These are phyloP conservation scores for Rallus crepitans DNA, from an alignment of 2,797 vertebrate genomes.

Conservation along the genomic window DNA sequence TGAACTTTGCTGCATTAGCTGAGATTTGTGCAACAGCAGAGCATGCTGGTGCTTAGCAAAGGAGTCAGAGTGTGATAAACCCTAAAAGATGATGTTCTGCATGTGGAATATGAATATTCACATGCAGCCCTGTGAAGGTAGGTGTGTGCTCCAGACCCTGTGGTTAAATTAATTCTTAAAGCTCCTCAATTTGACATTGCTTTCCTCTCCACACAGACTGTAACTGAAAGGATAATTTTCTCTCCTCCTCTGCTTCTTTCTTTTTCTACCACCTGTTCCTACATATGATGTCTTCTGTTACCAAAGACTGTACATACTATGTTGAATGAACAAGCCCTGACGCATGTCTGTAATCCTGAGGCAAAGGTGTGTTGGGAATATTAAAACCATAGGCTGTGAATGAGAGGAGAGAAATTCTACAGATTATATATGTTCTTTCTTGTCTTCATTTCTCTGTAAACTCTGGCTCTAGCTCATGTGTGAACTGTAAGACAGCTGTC, in stretches of 20 bases:
- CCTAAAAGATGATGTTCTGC: background rate
- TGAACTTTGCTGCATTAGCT: background rate
- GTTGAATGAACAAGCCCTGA: background rate
- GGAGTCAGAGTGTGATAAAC: background rate
- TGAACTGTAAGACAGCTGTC: constrained; percentile 39
- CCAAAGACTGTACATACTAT: background rate
- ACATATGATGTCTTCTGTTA: constrained; percentile 29
- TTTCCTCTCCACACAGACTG: constrained; percentile 17
- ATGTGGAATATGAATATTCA: constrained; percentile 10
- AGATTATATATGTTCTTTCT: background rate
- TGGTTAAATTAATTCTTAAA: constrained; percentile 59
- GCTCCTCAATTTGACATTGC: constrained; percentile 24
- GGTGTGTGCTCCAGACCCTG: constrained; percentile 7
- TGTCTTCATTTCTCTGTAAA: constrained; percentile 13
- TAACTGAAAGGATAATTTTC: constrained; percentile 56
- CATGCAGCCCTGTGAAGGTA: background rate
- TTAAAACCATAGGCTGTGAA: background rate
- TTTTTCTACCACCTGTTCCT: constrained; percentile 53
- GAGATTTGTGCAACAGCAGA: background rate
- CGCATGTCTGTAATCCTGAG: background rate
- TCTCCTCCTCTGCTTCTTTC: constrained; percentile 52
- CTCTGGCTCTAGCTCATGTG: background rate
- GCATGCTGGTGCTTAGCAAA: background rate
- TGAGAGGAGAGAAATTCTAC: background rate
- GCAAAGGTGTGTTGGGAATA: background rate